Evolutionary conservation across 2,888 invertebrate species (phyloP).

Genomic region (Apocheima hispidaria): DNA sequence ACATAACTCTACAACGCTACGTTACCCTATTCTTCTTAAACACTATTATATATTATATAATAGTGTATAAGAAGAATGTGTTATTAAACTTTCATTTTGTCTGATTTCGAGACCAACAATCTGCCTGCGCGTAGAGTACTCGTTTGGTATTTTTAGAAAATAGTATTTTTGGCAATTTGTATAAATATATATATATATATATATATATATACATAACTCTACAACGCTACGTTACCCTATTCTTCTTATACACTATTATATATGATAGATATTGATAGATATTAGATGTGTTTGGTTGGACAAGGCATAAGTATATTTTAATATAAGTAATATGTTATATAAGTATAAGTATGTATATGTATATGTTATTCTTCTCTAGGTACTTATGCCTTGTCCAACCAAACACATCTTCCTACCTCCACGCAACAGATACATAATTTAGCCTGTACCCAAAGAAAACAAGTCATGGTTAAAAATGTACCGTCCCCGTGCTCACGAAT

Average conservation of each 20-base stretch:
- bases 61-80: not conserved
- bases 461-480: constrained; percentile 53
- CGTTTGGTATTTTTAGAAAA: constrained; percentile 14
- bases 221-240: too few relatives aligned
- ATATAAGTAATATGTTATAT: too few relatives aligned
- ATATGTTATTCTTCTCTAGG: not conserved
- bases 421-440: constrained; percentile 44
- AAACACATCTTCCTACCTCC: constrained; percentile 26
- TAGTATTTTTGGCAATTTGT: constrained; percentile 1
- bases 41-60: too few relatives aligned
- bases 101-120: constrained; percentile 22
- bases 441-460: constrained; percentile 40
- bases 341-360: not conserved
- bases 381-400: constrained; percentile 10
- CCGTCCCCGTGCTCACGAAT: constrained; percentile 40
- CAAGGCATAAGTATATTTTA: constrained; percentile 1
- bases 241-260: too few relatives aligned
- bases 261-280: too few relatives aligned
- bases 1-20: too few relatives aligned
- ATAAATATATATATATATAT: too few relatives aligned
- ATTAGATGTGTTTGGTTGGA: constrained; percentile 3
- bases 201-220: too few relatives aligned
- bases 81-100: constrained; percentile 35
- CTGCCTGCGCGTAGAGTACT: constrained; percentile 1
- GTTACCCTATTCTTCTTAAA: too few relatives aligned